Evolutionary conservation across 64 coral and sea anemone genomes (phyloP).

Genomic region (Pocillopora damicornis): DNA sequence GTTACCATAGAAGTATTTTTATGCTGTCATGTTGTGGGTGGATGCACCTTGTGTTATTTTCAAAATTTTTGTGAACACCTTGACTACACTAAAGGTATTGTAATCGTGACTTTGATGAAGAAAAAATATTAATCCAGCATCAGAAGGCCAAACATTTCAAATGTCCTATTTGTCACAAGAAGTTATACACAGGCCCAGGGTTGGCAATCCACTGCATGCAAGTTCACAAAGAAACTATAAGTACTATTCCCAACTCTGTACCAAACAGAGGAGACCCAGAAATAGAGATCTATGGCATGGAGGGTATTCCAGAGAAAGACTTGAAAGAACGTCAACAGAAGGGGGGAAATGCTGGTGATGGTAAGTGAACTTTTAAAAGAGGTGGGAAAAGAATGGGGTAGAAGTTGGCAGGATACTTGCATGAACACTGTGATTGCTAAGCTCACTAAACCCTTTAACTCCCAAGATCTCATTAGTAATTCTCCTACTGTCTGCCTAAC

Average conservation of each 20-base stretch:
- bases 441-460: no score
- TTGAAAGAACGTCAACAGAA: conserved; percentile 91
- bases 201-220: conserved; percentile 99
- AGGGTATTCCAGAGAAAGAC: conserved; percentile 99
- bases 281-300: conserved; percentile 99
- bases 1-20: no score
- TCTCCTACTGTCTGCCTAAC: no score
- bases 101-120: conserved; percentile 99
- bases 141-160: conserved; percentile 99
- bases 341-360: conserved; percentile 6
- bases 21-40: no score
- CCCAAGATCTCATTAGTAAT: no score
- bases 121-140: conserved; percentile 98
- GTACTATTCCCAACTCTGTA: conserved; percentile 87
- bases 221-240: conserved; percentile 94
- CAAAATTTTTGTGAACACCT: conserved; percentile 9
- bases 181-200: conserved; percentile 96
- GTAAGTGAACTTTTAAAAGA: not conserved
- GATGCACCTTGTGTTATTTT: no score
- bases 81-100: conserved; percentile 86
- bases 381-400: not conserved
- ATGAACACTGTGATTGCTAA: no score
- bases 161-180: conserved; percentile 98
- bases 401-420: no score
- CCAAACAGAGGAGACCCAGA: conserved; percentile 96